phyloP scores from a whole-genome alignment of 2,888 invertebrate genomes.

The Arrhopalites spinosus region DNA sequence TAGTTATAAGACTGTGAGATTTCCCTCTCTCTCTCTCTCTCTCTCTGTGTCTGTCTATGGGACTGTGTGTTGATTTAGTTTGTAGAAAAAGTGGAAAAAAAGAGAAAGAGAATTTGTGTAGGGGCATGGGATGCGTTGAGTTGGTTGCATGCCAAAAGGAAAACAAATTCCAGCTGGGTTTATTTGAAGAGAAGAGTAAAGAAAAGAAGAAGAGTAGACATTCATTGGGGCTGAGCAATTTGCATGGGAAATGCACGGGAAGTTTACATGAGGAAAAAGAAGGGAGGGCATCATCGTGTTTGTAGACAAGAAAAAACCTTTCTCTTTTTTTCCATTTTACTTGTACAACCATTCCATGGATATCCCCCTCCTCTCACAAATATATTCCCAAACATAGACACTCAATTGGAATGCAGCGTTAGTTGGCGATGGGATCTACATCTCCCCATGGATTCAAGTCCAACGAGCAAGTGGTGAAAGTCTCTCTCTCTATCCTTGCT shows the following conservation, averaged over 20 bases:
- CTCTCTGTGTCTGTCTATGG: too few relatives aligned
- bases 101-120: not conserved
- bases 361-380: not conserved
- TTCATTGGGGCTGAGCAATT: constrained; percentile 13
- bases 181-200: not conserved
- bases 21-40: too few relatives aligned
- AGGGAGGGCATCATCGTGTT: not conserved
- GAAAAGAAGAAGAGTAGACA: not conserved
- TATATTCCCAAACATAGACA: not conserved
- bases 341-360: not conserved
- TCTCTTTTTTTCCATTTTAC: not conserved
- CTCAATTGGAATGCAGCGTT: too few relatives aligned
- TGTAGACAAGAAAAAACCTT: not conserved
- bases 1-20: not conserved
- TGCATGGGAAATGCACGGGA: constrained; percentile 9
- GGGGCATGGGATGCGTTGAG: not conserved
- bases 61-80: not conserved
- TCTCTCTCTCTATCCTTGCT: too few relatives aligned
- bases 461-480: too few relatives aligned
- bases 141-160: constrained; percentile 6
- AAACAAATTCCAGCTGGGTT: constrained; percentile 6
- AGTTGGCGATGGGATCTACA: too few relatives aligned
- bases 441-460: too few relatives aligned
- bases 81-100: not conserved
- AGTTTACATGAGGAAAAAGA: not conserved